A percentile compares a stretch with the other conserved stretches of the same genome.
These are phyloP conservation scores for Pangasius macronema DNA, from an alignment of 2,797 vertebrate species.

Conservation along the genomic window DNA sequence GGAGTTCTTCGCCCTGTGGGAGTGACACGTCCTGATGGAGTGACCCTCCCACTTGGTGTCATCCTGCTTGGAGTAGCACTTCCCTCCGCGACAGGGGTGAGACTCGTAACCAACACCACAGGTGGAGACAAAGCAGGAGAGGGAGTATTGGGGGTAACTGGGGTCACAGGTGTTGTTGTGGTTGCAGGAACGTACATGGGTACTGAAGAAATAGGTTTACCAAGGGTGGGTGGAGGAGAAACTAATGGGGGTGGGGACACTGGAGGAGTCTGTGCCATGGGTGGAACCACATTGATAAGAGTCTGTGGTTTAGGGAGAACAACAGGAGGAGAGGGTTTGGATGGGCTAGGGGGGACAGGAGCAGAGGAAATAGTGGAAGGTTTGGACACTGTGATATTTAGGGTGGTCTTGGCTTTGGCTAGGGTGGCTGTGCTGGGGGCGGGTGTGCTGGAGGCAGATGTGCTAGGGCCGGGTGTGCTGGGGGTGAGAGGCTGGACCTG, in stretches of 20 bases:
- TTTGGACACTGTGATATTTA: slow-evolving; percentile 75
- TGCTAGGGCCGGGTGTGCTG: slow-evolving; percentile 60
- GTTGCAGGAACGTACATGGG: slow-evolving; percentile 74
- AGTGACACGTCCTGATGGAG: slow-evolving; percentile 71
- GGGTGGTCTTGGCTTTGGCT: slow-evolving; percentile 71
- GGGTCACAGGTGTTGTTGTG: slow-evolving; percentile 57
- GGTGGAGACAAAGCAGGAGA: slow-evolving; percentile 61
- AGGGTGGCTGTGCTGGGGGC: slow-evolving; percentile 62
- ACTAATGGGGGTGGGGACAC: slow-evolving; percentile 62
- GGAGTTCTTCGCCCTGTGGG: slow-evolving; percentile 77
- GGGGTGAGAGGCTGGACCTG: slow-evolving; percentile 61
- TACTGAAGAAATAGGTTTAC: slow-evolving; percentile 79
- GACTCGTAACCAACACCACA: slow-evolving; percentile 76
- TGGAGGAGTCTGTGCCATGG: slow-evolving; percentile 61
- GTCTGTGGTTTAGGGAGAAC: slow-evolving; percentile 78
- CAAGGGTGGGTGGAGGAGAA: slow-evolving; percentile 65
- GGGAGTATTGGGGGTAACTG: slow-evolving; percentile 57
- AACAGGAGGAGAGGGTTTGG: slow-evolving; percentile 67
- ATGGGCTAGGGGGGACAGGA: slow-evolving; percentile 47
- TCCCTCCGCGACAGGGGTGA: slow-evolving; percentile 75
- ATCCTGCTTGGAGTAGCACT: slow-evolving; percentile 57
- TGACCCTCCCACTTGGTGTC: slow-evolving; percentile 68
- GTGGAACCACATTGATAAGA: slow-evolving; percentile 60
- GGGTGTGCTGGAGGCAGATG: slow-evolving; percentile 62
- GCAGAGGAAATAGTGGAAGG: slow-evolving; percentile 53